These are phyloP conservation scores for Balanococcus diminutus DNA, from an alignment of 2,888 invertebrate genomes.

Conservation along the genomic window DNA sequence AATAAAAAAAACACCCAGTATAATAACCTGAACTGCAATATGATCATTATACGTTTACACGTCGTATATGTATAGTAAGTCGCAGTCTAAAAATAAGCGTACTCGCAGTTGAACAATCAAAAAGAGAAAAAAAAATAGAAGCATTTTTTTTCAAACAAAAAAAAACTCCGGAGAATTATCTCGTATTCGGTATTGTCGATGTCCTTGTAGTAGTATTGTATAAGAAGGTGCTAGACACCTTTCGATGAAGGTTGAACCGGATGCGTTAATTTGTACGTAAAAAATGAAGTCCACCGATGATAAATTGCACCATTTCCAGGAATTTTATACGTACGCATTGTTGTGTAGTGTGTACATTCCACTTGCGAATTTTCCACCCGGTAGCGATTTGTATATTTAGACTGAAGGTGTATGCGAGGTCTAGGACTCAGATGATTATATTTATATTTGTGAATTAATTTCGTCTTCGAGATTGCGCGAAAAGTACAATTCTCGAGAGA, in stretches of 20 bases:
- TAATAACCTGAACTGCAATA: conserved; percentile 7
- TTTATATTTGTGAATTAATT: no score
- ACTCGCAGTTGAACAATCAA: not conserved
- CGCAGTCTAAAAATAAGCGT: not conserved
- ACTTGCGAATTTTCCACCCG: not conserved
- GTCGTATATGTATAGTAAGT: no score
- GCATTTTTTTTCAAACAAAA: not conserved
- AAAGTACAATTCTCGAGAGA: no score
- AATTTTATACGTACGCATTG: not conserved
- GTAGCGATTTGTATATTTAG: not conserved
- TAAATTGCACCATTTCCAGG: not conserved
- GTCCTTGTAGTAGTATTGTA: conserved; percentile 12
- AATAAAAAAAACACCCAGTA: not conserved
- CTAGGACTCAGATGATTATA: no score
- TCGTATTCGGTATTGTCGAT: not conserved
- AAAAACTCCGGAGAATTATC: not conserved
- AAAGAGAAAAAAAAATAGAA: not conserved
- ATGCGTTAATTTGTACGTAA: conserved; percentile 25
- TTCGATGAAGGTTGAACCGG: conserved; percentile 25
- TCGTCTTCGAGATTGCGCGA: no score
- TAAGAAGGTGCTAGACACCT: not conserved
- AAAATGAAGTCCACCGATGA: conserved; percentile 22
- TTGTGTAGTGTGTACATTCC: not conserved
- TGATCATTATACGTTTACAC: not conserved
- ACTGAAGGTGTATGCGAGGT: no score